Evolutionary conservation across 2,888 invertebrate species (phyloP).

Genomic region (Dryobota labecula): DNA sequence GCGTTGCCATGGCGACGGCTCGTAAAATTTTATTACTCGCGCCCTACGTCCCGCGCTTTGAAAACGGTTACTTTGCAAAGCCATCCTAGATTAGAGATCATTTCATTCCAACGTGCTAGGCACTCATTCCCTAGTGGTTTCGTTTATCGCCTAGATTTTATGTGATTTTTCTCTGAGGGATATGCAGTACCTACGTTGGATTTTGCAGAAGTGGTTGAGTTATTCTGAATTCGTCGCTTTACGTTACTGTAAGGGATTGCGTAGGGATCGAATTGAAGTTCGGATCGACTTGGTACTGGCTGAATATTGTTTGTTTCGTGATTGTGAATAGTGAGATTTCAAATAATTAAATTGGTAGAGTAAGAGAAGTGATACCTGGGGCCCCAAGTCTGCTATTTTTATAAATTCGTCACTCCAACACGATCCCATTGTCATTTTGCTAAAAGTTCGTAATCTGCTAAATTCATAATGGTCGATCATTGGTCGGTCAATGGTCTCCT

Average conservation of each 20-base stretch:
- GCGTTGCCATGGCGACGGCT: conserved; percentile 83
- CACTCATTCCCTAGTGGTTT: conserved; percentile 61
- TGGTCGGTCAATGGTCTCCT: too few species aligned
- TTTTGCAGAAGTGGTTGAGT: conserved; percentile 30
- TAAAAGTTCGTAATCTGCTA: too few species aligned
- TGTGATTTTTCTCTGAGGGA: conserved; percentile 53
- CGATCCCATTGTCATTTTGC: too few species aligned
- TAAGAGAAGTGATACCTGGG: too few species aligned
- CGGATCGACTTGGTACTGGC: conserved; percentile 27
- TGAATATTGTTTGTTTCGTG: conserved; percentile 7
- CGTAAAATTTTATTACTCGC: conserved; percentile 88
- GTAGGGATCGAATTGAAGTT: conserved; percentile 29
- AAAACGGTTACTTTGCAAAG: conserved; percentile 76
- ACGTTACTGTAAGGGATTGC: conserved; percentile 12
- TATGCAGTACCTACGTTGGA: conserved; percentile 29
- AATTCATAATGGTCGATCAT: too few species aligned
- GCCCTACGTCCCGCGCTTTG: conserved; percentile 76
- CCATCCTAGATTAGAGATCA: conserved; percentile 65
- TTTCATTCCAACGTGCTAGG: conserved; percentile 65
- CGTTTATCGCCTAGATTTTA: conserved; percentile 64
- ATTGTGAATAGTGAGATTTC: not conserved
- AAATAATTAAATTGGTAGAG: not conserved
- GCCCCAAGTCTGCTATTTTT: too few species aligned
- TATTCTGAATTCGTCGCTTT: conserved; percentile 22
- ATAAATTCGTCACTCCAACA: too few species aligned